These are phyloP conservation scores for Numenius phaeopus DNA, from an alignment of 2,797 vertebrate genomes.

Conservation along the genomic window DNA sequence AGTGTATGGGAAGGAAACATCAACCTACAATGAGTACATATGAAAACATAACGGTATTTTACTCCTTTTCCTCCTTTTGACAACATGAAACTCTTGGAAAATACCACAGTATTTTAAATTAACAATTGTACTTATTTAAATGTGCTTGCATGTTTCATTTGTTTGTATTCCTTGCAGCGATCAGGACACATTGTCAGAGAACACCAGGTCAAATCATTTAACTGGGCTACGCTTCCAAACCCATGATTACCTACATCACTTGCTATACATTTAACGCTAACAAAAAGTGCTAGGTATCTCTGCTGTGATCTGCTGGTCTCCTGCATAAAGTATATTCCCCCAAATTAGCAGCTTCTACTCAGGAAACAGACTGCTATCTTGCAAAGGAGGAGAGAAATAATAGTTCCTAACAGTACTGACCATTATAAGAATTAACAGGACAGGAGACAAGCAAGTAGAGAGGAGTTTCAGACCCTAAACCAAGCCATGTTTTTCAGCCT, in stretches of 20 bases:
- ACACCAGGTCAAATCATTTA: slow-evolving; percentile 39
- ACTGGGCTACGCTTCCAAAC: neutral
- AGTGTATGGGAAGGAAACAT: neutral
- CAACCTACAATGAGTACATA: neutral
- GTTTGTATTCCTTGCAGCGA: neutral
- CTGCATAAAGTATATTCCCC: neutral
- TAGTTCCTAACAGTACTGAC: neutral
- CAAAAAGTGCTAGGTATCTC: neutral
- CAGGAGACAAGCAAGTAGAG: neutral
- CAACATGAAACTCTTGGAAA: neutral
- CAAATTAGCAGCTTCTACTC: neutral
- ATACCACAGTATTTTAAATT: neutral
- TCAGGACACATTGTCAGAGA: neutral
- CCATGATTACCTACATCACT: slow-evolving; percentile 15
- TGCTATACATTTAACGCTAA: neutral
- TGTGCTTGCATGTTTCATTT: neutral
- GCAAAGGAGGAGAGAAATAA: neutral
- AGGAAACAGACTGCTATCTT: neutral
- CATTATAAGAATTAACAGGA: neutral
- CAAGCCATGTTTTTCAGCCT: neutral
- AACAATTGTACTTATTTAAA: neutral
- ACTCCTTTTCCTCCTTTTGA: neutral
- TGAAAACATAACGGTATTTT: neutral
- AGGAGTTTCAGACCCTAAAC: neutral
- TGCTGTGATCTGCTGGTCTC: slow-evolving; percentile 23